phyloP scores from a whole-genome alignment of 2,113 vertebrate genomes.

The Melanostigma gelatinosum region DNA sequence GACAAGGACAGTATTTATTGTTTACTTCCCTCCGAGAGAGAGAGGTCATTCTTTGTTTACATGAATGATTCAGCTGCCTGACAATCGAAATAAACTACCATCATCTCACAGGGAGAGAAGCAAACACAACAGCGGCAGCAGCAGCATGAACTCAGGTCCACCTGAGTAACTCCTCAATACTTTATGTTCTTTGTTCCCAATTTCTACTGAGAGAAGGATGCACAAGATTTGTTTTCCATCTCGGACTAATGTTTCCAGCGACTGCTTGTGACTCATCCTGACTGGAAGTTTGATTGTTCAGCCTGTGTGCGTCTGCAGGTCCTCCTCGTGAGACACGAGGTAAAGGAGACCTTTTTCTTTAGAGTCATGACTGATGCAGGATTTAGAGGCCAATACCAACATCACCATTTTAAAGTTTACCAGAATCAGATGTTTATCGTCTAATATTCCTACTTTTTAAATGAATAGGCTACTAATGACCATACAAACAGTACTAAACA shows the following conservation, averaged over 20 bases:
- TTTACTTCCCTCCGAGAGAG: constrained; percentile 1
- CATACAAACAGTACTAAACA: not conserved
- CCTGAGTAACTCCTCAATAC: constrained; percentile 14
- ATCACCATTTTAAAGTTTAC: not conserved
- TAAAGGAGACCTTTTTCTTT: not conserved
- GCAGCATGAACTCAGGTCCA: not conserved
- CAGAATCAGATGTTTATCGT: not conserved
- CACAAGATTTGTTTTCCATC: constrained; percentile 15
- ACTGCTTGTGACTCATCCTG: not conserved
- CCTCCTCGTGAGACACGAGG: not conserved
- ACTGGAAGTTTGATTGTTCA: not conserved
- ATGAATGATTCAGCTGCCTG: constrained; percentile 58
- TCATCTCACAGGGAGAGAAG: not conserved
- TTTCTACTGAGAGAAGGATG: constrained; percentile 4
- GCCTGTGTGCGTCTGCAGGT: not conserved
- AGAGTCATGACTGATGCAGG: not conserved
- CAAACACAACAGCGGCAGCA: not conserved
- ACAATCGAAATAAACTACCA: constrained; percentile 39
- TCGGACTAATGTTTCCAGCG: not conserved
- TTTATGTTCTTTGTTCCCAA: constrained; percentile 16
- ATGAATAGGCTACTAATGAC: not conserved
- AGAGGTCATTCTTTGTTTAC: constrained; percentile 50
- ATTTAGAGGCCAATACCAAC: not conserved
- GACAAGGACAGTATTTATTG: constrained; percentile 32
- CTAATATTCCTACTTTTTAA: not conserved